Base-by-base conservation (phyloP, 2,797 vertebrate genomes). In the Catharus ustulatus region DNA sequence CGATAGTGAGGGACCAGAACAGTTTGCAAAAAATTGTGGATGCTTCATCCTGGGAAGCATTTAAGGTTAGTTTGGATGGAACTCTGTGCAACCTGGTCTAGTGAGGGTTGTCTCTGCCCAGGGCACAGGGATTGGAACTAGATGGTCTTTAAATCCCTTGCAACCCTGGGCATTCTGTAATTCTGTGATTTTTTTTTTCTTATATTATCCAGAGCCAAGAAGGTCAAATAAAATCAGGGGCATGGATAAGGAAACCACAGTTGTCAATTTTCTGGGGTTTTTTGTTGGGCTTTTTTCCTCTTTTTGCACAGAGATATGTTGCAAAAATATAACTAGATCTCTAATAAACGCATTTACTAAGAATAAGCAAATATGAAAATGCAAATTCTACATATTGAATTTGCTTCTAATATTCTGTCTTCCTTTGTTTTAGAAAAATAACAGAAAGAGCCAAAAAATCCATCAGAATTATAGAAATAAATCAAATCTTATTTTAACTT, bases 231-330 rank as follows among this genome's bases (percentile, higher is more conserved):
- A 62, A 76, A 69, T 38, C 48, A 67, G 29, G 10, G 10, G 26
- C 10, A 52, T 19, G 5, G 7, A 23, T 15, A 87, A 72, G 11
- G 29, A 83, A 73, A 42, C 9, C 29, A 36, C 4, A n/a, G 0
- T n/a, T 76, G 40, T 0, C 2, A 1, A 5, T 55, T 59, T n/a
- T 51, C 9, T 32, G 21, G 10, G 38, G 8, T 0, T 2, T 9
- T 58, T 57, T 45, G 6, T 5, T 9, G 2, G 1, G 0, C 5
- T 34, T 61, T 51, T 59, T 51, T 7, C 2, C 13, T 46, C 11
- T 59, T 10, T 90, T 46, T 58, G 18, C 5, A 68, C 3, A 57
- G 45, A 36, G 10, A 30, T 21, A 1, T 32, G 10, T 52, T 76
- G 19, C 15, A 78, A 78, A 20, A 4, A 46, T 27, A 58, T 7